Evolutionary conservation across 2,888 invertebrate species (phyloP), one percentile per base, ranked within the genome.

Genomic region (Agrochola macilenta): DNA sequence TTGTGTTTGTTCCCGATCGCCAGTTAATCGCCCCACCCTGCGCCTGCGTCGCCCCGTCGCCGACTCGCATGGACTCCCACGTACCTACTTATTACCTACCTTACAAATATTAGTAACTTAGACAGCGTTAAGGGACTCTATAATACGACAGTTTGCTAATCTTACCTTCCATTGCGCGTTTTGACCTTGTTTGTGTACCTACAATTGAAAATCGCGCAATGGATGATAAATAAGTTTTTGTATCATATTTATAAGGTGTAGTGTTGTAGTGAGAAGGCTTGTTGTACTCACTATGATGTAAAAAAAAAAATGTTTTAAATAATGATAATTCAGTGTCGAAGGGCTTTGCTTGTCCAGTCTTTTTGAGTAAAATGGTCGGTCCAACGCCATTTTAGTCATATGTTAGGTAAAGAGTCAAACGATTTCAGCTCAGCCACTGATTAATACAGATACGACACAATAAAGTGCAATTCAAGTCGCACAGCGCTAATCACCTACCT

Each of bases 1-100:
- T 86, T 88, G 81, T 88, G 85, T 89, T 86, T 89, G 84, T 90
- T 82, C 89, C 87, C 86, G 88, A 82, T 85, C 82, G 69, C 74
- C 90, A 90, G 90, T 85, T 90, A 90, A 87, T 84, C 84, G 87
- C 58, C 84, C 87, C 83, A 78, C 75, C 83, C 81, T 81, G 81
- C 85, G 87, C 81, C 75, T 72, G 73, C 85, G 88, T 35, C 86
- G 86, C 70, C 58, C 66, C 79, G 79, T 76, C 80, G 80, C 78
- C 76, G 83, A 72, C 88, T 73, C 88, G 89, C 88, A 80, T 83
- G 84, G 87, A 82, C 69, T 83, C 86, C 87, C 83, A 58, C 82
- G 71, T 87, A 86, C 86, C 85, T 87, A 85, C 89, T 87, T 81
- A 76, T 77, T 79, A 84, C 81, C 83, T 83, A 86, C 85, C 83